Percentiles rank a stretch among this genome's conserved stretches.
These are phyloP conservation scores for Stomatorhinus walkeri DNA, from an alignment of 2,797 vertebrate species.

Conservation along the genomic window DNA sequence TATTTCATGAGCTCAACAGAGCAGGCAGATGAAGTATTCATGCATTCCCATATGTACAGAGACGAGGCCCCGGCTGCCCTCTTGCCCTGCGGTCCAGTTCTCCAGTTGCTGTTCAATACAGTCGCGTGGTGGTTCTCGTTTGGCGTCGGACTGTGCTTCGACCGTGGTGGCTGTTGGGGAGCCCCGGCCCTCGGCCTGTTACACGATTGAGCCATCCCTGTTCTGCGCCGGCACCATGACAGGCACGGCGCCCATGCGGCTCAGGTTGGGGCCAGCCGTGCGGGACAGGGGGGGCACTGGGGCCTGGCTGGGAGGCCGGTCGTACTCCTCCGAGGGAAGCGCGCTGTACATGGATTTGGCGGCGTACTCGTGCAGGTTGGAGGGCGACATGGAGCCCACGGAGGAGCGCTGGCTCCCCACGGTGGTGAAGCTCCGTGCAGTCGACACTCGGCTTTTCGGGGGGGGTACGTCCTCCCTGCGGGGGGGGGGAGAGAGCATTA, in stretches of 20 bases:
- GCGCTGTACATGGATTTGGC: constrained; percentile 82
- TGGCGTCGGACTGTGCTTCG: constrained; percentile 35
- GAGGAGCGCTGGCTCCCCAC: constrained; percentile 93
- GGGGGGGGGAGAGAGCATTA: constrained; percentile 18
- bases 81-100: not conserved
- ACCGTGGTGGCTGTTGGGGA: constrained; percentile 16
- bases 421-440: constrained; percentile 80
- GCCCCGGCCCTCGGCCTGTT: constrained; percentile 38
- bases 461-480: constrained; percentile 90
- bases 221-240: constrained; percentile 97
- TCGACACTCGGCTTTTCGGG: constrained; percentile 89
- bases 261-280: constrained; percentile 88
- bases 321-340: constrained; percentile 83
- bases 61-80: not conserved
- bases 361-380: constrained; percentile 86
- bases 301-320: constrained; percentile 66
- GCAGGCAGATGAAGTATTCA: constrained; percentile 31
- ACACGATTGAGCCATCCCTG: constrained; percentile 94
- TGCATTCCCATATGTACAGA: constrained; percentile 41
- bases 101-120: constrained; percentile 37
- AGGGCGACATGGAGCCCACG: constrained; percentile 93
- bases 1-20: not conserved
- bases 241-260: constrained; percentile 90
- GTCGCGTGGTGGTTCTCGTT: constrained; percentile 37
- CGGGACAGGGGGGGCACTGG: constrained; percentile 65